These are phyloP conservation scores for Candidula unifasciata DNA, from an alignment of 2,888 invertebrate species.

Conservation along the genomic window DNA sequence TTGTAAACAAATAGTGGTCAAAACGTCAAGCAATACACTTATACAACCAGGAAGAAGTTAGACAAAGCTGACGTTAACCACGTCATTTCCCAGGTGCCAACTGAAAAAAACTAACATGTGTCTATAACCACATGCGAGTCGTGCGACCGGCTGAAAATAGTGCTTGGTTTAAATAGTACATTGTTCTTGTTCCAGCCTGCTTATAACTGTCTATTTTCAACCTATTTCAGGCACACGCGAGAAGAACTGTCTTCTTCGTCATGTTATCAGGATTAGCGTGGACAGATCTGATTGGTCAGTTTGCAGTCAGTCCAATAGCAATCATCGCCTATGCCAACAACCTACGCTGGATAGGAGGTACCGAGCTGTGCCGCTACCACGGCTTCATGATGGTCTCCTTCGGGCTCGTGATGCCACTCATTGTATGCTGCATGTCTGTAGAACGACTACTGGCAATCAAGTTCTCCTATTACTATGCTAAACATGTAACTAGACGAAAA, in stretches of 20 bases:
- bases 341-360: conserved; percentile 74
- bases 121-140: too few species aligned
- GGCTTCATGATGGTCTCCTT: conserved; percentile 77
- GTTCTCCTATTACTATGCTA: conserved; percentile 74
- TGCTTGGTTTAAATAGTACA: too few species aligned
- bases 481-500: conserved; percentile 65
- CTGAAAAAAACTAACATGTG: too few species aligned
- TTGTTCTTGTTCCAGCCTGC: too few species aligned
- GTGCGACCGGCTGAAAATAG: too few species aligned
- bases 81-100: too few species aligned
- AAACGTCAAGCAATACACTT: too few species aligned
- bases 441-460: conserved; percentile 75
- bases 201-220: neutral
- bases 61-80: too few species aligned
- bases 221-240: conserved; percentile 44
- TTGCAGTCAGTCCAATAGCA: conserved; percentile 73
- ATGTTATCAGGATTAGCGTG: conserved; percentile 68
- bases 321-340: conserved; percentile 72
- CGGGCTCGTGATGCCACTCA: conserved; percentile 74
- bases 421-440: conserved; percentile 76
- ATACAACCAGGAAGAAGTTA: too few species aligned
- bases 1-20: too few species aligned
- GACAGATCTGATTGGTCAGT: conserved; percentile 77
- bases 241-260: conserved; percentile 51
- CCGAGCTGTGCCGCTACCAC: conserved; percentile 74